Conservation (phyloP, 23 tunicate genomes). For the Oikopleura vanhoeffeni region DNA sequence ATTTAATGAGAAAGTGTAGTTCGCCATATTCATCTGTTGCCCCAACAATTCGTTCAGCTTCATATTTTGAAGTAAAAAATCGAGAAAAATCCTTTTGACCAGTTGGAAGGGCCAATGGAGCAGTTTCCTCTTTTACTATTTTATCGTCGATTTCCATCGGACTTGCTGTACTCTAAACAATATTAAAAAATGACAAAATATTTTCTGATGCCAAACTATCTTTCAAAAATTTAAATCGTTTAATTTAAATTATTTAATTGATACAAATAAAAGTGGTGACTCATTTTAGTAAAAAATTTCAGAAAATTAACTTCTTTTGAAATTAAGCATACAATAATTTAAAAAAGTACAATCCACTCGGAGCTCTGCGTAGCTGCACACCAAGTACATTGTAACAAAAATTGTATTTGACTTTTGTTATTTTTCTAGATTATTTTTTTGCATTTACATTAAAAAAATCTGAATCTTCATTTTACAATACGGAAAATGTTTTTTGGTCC, state of each 20-base stretch:
- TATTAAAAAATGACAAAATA: no score
- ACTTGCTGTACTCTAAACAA: no score
- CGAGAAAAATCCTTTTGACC: neutral
- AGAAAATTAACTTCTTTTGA: neutral
- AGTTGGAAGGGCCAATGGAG: neutral
- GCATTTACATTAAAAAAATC: no score
- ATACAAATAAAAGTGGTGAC: neutral
- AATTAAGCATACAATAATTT: no score
- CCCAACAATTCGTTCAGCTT: neutral
- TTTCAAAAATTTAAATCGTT: neutral
- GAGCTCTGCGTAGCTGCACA: no score
- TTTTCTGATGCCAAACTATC: no score
- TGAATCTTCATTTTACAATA: no score
- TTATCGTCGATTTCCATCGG: neutral
- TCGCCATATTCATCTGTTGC: conserved; percentile 9
- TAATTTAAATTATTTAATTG: neutral
- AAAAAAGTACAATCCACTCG: no score
- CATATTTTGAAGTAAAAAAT: neutral
- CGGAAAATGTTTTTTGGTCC: no score
- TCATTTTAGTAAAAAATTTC: neutral
- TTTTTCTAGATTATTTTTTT: no score
- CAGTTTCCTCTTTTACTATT: neutral
- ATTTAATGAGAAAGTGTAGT: neutral
- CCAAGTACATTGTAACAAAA: no score
- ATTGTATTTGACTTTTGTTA: no score